phyloP scores from a whole-genome alignment of 2,797 vertebrate genomes.

The Chiroxiphia lanceolata region DNA sequence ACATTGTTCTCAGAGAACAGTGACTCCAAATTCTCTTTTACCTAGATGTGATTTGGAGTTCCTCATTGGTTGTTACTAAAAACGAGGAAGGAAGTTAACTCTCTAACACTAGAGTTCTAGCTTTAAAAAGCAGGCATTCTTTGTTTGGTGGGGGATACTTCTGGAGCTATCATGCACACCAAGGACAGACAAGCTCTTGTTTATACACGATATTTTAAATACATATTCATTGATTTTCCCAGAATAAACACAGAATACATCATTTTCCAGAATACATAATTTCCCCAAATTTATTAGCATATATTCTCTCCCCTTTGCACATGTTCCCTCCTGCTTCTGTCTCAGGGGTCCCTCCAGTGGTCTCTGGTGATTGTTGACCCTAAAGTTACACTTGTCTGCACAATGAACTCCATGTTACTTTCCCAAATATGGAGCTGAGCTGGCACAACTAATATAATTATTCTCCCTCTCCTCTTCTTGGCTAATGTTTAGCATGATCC shows the following conservation, averaged over 20 bases:
- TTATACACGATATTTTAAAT: not conserved
- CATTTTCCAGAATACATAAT: not conserved
- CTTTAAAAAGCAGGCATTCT: not conserved
- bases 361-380: not conserved
- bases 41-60: not conserved
- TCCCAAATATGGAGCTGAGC: not conserved
- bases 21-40: not conserved
- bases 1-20: not conserved
- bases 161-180: not conserved
- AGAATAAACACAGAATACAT: not conserved
- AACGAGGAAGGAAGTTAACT: not conserved
- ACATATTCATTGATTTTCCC: not conserved
- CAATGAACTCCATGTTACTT: not conserved
- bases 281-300: not conserved
- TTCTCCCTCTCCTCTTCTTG: not conserved
- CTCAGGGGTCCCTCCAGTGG: not conserved
- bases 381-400: not conserved
- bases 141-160: not conserved
- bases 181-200: not conserved
- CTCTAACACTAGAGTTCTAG: not conserved
- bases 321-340: not conserved
- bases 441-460: not conserved
- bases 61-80: not conserved
- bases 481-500: not conserved
- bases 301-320: not conserved